Conservation (phyloP, 1,140 invertebrate genomes). For the Drosophila kanapiae region DNA sequence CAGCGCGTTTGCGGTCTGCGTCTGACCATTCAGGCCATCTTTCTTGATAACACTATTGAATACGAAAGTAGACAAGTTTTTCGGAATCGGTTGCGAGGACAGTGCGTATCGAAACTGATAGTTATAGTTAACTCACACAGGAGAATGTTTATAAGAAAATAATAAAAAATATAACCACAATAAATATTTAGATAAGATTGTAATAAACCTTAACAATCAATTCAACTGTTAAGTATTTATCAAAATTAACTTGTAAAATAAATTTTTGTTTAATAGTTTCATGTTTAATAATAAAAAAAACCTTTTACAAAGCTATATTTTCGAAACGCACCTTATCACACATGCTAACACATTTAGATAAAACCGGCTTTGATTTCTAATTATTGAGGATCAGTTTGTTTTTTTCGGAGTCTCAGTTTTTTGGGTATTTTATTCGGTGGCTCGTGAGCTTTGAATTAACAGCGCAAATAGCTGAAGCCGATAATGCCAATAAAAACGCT, state of each 20-base stretch:
- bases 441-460: conserved; percentile 76
- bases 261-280: too few relatives aligned
- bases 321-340: conserved; percentile 25
- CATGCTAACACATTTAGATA: conserved; percentile 32
- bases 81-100: conserved; percentile 26
- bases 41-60: conserved; percentile 79
- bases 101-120: conserved; percentile 13
- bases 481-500: conserved; percentile 76
- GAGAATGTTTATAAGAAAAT: too few relatives aligned
- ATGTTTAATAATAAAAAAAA: too few relatives aligned
- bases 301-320: too few relatives aligned
- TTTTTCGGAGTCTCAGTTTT: conserved; percentile 7
- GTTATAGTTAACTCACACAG: too few relatives aligned
- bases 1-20: conserved; percentile 43
- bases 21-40: conserved; percentile 43
- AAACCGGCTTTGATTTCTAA: conserved; percentile 82
- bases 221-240: too few relatives aligned
- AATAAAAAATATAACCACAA: too few relatives aligned
- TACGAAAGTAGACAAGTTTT: conserved; percentile 81
- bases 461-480: conserved; percentile 79
- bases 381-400: conserved; percentile 66
- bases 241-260: too few relatives aligned
- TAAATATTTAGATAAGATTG: too few relatives aligned
- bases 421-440: conserved; percentile 30
- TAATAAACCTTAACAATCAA: too few relatives aligned